These are phyloP conservation scores for Meriones unguiculatus DNA, from an alignment of 2,113 vertebrate species.

Conservation along the genomic window DNA sequence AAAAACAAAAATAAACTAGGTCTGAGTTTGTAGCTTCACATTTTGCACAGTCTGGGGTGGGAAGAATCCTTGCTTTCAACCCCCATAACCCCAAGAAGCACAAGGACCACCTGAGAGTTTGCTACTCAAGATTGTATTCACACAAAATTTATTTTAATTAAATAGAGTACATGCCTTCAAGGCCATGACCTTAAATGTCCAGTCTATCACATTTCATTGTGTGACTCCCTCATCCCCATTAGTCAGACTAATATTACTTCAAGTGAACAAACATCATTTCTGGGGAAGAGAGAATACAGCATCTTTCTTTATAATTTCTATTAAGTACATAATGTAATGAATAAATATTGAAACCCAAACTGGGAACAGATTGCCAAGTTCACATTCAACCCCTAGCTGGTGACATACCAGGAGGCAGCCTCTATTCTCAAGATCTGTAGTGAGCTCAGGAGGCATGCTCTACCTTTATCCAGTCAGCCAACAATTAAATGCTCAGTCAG, in stretches of 20 bases:
- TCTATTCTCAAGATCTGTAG: background rate
- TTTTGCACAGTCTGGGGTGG: background rate
- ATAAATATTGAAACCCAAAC: background rate
- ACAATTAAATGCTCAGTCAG: background rate
- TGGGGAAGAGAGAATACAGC: background rate
- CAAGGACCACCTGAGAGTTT: background rate
- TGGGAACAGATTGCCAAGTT: background rate
- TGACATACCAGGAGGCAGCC: background rate
- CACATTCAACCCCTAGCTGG: background rate
- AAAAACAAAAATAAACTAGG: background rate
- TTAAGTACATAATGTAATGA: background rate
- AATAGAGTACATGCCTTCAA: background rate
- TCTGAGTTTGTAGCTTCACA: background rate
- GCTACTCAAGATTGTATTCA: background rate
- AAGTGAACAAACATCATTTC: background rate
- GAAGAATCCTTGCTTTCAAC: background rate
- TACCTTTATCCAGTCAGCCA: background rate
- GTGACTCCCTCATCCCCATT: background rate
- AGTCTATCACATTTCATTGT: background rate
- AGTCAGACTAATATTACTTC: background rate
- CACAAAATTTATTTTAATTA: conserved; percentile 10
- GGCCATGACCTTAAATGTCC: background rate
- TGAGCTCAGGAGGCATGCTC: background rate
- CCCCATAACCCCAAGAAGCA: background rate
- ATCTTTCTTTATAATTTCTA: background rate